Conservation (phyloP, 2,113 vertebrate genomes). For the Chloroceryle aenea region DNA sequence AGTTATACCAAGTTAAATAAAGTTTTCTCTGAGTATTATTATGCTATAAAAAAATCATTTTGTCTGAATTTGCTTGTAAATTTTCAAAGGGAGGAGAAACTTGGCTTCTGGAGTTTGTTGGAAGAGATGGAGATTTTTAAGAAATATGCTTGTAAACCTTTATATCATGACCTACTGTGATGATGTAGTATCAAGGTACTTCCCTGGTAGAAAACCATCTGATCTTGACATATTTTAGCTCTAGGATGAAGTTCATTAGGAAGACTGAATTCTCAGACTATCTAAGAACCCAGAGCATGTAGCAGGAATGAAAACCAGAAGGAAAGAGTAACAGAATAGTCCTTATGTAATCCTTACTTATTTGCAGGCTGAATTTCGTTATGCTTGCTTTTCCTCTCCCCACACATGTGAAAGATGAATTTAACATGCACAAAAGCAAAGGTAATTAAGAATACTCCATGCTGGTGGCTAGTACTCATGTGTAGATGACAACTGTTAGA, state of each 20-base stretch:
- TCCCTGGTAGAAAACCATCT: background rate
- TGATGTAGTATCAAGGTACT: background rate
- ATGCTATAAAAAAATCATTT: background rate
- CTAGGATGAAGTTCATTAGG: background rate
- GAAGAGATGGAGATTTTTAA: background rate
- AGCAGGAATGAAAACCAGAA: background rate
- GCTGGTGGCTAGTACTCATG: slow-evolving; percentile 35
- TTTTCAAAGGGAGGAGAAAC: background rate
- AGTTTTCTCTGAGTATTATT: background rate
- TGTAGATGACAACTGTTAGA: slow-evolving; percentile 42
- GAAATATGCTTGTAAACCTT: background rate
- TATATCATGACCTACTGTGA: background rate
- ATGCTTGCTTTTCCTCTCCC: background rate
- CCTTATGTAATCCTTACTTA: slow-evolving; percentile 14
- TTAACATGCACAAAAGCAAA: slow-evolving; percentile 60
- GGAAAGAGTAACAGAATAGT: background rate
- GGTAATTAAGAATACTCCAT: slow-evolving; percentile 39
- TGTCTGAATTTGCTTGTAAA: background rate
- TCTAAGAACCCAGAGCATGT: background rate
- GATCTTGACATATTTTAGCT: slow-evolving; percentile 14
- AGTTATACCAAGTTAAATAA: background rate
- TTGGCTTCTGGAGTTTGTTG: background rate
- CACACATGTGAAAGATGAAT: slow-evolving; percentile 35
- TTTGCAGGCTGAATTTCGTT: slow-evolving; percentile 42
- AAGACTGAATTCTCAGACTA: slow-evolving; percentile 30